These are phyloP conservation scores for Sclerodermus sp. DNA, from an alignment of 2,888 invertebrate genomes.

Conservation along the genomic window DNA sequence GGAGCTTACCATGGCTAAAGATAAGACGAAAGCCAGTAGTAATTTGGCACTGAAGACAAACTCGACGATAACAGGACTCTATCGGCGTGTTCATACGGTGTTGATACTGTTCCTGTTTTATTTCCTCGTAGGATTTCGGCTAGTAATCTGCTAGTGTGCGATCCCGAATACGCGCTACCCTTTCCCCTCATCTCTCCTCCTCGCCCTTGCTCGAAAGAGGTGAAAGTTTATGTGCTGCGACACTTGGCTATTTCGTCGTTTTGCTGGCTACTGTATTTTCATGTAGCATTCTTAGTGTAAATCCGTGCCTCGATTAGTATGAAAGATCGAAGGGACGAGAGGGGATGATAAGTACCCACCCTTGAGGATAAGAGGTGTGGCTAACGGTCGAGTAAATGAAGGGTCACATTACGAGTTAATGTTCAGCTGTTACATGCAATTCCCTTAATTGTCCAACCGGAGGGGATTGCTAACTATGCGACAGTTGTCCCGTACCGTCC, in stretches of 20 bases:
- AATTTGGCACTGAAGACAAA: slow-evolving; percentile 39
- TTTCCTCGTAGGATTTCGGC: neutral
- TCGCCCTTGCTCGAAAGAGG: slow-evolving; percentile 8
- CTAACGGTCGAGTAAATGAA: slow-evolving; percentile 56
- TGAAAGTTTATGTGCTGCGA: too few relatives aligned
- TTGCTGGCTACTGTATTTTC: too few relatives aligned
- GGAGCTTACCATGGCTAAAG: slow-evolving; percentile 39
- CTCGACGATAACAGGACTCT: slow-evolving; percentile 36
- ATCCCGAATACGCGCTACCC: too few relatives aligned
- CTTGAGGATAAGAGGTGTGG: slow-evolving; percentile 39
- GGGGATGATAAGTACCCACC: slow-evolving; percentile 39
- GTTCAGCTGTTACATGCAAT: slow-evolving; percentile 57
- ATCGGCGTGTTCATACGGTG: slow-evolving; percentile 18
- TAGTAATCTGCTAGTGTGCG: too few relatives aligned
- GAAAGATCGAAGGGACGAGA: slow-evolving; percentile 37
- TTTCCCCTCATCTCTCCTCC: too few relatives aligned
- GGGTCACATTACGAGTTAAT: slow-evolving; percentile 56
- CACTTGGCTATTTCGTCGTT: too few relatives aligned
- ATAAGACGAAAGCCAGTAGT: slow-evolving; percentile 46
- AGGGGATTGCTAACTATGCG: slow-evolving; percentile 37
- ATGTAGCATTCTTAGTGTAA: slow-evolving; percentile 12
- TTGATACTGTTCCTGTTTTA: slow-evolving; percentile 10
- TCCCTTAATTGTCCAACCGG: slow-evolving; percentile 50
- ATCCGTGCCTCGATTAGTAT: slow-evolving; percentile 35
- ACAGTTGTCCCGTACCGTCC: slow-evolving; percentile 33